phyloP scores from a whole-genome alignment of 2,797 vertebrate species.

The Pseudochromis fuscus region DNA sequence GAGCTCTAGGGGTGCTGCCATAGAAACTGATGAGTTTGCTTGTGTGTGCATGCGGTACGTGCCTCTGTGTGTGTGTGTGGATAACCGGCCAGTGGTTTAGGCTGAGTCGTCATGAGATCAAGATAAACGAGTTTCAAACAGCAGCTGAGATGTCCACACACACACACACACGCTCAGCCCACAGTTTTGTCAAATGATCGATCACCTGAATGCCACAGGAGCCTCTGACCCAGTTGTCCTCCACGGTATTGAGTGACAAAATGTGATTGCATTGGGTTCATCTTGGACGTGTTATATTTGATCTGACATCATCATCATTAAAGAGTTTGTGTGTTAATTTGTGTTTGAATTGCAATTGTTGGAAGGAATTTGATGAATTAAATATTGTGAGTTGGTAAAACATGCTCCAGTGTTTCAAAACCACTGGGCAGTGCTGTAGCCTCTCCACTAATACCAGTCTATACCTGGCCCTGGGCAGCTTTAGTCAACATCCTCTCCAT shows the following conservation, averaged over 20 bases:
- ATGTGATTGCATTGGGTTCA: slow-evolving; percentile 38
- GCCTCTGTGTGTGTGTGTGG: not conserved
- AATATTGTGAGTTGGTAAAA: slow-evolving; percentile 6
- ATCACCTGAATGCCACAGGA: slow-evolving; percentile 43
- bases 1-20: slow-evolving; percentile 22
- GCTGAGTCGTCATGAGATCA: not conserved
- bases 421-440: slow-evolving; percentile 2
- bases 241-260: slow-evolving; percentile 45
- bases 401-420: slow-evolving; percentile 17
- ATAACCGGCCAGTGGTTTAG: not conserved
- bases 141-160: not conserved
- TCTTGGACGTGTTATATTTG: slow-evolving; percentile 10
- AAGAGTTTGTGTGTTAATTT: not conserved
- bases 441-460: slow-evolving; percentile 42
- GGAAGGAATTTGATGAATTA: not conserved
- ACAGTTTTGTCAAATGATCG: slow-evolving; percentile 36
- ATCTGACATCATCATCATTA: slow-evolving; percentile 1
- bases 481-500: slow-evolving; percentile 53
- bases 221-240: slow-evolving; percentile 43
- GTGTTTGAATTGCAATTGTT: not conserved
- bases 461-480: slow-evolving; percentile 55
- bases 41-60: not conserved
- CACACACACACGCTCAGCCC: not conserved
- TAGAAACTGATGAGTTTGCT: slow-evolving; percentile 30
- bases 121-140: not conserved